A percentile compares a stretch with the other conserved stretches of the same genome.
These are phyloP conservation scores for Drosophila sulfurigaster DNA, from an alignment of 1,140 invertebrate species.

Conservation along the genomic window DNA sequence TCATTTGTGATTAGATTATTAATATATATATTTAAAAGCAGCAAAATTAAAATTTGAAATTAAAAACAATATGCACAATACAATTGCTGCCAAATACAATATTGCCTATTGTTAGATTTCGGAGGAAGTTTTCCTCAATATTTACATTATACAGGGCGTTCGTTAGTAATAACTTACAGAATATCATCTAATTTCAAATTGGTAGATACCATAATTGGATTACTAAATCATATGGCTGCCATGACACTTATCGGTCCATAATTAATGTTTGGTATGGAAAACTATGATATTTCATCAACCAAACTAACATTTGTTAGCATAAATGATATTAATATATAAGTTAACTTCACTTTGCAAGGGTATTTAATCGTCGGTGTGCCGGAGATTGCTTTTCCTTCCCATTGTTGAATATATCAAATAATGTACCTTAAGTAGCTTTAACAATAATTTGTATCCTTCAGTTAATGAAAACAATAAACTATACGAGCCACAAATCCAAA, in stretches of 20 bases:
- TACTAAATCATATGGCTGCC: not conserved
- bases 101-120: slow-evolving; percentile 2
- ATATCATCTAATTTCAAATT: too few relatives aligned
- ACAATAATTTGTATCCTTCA: slow-evolving; percentile 37
- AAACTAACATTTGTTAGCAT: not conserved
- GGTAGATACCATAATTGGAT: not conserved
- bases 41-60: not conserved
- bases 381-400: slow-evolving; percentile 1
- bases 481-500: not conserved
- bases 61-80: not conserved
- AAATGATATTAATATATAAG: not conserved
- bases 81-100: slow-evolving; percentile 1
- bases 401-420: slow-evolving; percentile 20
- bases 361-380: slow-evolving; percentile 7
- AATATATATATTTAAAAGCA: slow-evolving; percentile 4
- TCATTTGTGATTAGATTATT: slow-evolving; percentile 25
- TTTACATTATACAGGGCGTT: slow-evolving; percentile 1
- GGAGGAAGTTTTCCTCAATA: not conserved
- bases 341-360: not conserved
- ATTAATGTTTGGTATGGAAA: not conserved
- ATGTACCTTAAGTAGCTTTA: slow-evolving; percentile 34
- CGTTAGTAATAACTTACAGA: too few relatives aligned
- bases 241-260: slow-evolving; percentile 2
- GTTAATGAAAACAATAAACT: slow-evolving; percentile 32
- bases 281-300: not conserved